Conservation (phyloP, 2,888 invertebrate genomes). For the Tricholauxania praeusta region DNA sequence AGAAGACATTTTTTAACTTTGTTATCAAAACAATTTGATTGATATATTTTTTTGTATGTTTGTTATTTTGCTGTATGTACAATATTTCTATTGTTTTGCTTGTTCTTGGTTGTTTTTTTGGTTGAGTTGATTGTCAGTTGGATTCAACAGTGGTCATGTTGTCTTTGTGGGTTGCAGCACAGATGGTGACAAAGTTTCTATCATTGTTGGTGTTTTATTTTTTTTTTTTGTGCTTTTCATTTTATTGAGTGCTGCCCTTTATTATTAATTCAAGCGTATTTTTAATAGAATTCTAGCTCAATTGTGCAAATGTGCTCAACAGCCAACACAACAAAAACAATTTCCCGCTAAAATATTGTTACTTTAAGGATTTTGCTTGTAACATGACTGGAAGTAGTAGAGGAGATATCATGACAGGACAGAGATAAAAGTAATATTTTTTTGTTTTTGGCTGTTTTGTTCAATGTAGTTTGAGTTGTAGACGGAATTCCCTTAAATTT, state of each 20-base stretch:
- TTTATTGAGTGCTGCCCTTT: conserved; percentile 17
- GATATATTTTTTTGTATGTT: too few species aligned
- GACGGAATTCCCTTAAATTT: conserved; percentile 3
- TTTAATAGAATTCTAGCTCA: conserved; percentile 22
- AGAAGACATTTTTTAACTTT: too few species aligned
- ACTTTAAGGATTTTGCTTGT: too few species aligned
- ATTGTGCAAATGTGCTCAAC: conserved; percentile 1
- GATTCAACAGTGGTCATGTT: conserved; percentile 14
- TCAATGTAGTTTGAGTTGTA: not conserved
- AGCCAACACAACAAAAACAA: too few species aligned
- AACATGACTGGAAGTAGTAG: too few species aligned
- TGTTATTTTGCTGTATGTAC: too few species aligned
- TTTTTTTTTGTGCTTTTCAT: conserved; percentile 9
- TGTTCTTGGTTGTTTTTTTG: not conserved
- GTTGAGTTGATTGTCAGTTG: not conserved
- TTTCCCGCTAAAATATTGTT: too few species aligned
- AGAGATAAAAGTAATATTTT: too few species aligned
- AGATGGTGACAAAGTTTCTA: conserved; percentile 14
- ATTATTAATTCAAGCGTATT: conserved; percentile 23
- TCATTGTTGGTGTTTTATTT: not conserved
- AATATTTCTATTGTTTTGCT: too few species aligned
- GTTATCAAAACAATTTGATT: too few species aligned
- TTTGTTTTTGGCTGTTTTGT: too few species aligned
- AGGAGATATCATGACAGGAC: too few species aligned
- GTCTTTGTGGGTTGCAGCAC: conserved; percentile 4